Evolutionary conservation across 1,140 invertebrate species (phyloP).

Genomic region (Vanessa atalanta): DNA sequence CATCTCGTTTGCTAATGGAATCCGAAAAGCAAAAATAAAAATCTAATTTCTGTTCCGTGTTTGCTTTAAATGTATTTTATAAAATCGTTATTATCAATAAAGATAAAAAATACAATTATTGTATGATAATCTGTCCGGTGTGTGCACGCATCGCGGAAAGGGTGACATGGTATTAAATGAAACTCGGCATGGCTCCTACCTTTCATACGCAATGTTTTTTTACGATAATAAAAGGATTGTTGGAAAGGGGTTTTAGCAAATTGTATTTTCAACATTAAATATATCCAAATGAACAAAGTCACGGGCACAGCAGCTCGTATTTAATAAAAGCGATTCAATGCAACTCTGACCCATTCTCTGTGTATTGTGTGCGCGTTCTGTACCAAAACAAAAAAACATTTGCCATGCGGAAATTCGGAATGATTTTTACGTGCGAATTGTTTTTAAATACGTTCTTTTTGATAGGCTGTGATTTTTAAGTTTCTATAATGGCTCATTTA

Average conservation of each 20-base stretch:
- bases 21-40: no score
- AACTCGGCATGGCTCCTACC: neutral
- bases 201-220: neutral
- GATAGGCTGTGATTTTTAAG: neutral
- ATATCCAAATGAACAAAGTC: neutral
- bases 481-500: neutral
- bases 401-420: constrained; percentile 1
- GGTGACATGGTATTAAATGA: no score
- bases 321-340: constrained; percentile 14
- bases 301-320: neutral
- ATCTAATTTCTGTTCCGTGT: no score
- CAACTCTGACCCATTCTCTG: constrained; percentile 2
- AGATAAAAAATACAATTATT: neutral
- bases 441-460: neutral
- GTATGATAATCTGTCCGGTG: no score
- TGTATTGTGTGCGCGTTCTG: neutral
- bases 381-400: neutral
- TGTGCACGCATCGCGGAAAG: no score
- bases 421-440: constrained; percentile 1
- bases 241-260: neutral
- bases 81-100: neutral
- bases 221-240: neutral
- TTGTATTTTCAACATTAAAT: neutral
- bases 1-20: no score
- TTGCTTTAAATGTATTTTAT: neutral